Base-by-base conservation (phyloP, 1,140 invertebrate genomes). In the Monochamus saltuarius region DNA sequence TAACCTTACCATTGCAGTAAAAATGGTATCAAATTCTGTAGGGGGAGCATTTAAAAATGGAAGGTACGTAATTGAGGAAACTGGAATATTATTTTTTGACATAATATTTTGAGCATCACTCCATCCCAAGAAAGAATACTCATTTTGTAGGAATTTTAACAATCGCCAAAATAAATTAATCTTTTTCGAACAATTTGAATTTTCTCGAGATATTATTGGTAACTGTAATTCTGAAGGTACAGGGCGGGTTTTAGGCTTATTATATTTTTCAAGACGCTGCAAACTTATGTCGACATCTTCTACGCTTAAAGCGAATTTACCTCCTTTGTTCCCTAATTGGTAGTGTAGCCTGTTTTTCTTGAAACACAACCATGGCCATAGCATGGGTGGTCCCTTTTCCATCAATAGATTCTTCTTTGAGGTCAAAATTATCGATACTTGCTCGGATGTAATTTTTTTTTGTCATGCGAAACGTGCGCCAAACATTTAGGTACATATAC, bases 341-440 rank as follows among this genome's bases (percentile, higher is more conserved):
- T 36, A 36, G 40, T 43, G 8, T 40, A 42, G 11, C n/a, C 13
- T 19, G 16, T 55, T 55, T 55, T 42, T 55, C 16, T 22, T 47
- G 55, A 49, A 57, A 57, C 11, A 57, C 43, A 6, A 38, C 43
- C 42, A 49, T 50, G 11, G 55, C 55, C 43, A 57, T 49, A 16
- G 42, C n/a, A 35, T 57, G 55, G 4, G 52, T 47, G 6, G 55
- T 49, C n/a, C 35, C 3, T 55, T 43, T 43, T 10, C 19, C 53
- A 55, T 43, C 39, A 13, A 55, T n/a, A 9, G 36, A 43, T 19
- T 55, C 36, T 4, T 43, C 51, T 10, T 53, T 53, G 1, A 37
- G 40, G 53, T 56, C 53, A 17, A 56, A 56, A 46, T 56, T 56
- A 46, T 56, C 53, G 7, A 56, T 56, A 56, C 40, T 56, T 19